Conservation (phyloP, 2,888 invertebrate genomes). For the Alloplasta piceator region DNA sequence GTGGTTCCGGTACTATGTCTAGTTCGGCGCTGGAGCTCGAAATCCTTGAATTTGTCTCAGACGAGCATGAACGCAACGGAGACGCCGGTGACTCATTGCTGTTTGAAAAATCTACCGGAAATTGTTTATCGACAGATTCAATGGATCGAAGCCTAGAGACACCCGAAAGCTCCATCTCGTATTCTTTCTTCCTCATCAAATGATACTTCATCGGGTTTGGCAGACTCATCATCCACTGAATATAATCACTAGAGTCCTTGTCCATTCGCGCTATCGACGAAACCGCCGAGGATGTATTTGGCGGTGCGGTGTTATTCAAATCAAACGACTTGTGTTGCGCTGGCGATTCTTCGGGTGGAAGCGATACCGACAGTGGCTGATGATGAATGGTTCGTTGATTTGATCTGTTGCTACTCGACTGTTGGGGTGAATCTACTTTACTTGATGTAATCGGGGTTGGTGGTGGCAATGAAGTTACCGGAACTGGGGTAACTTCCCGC, state of each 20-base stretch:
- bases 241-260: slow-evolving; percentile 71
- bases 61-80: slow-evolving; percentile 77
- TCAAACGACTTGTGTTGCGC: slow-evolving; percentile 79
- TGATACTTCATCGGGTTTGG: slow-evolving; percentile 82
- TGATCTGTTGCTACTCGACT: slow-evolving; percentile 67
- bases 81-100: slow-evolving; percentile 77
- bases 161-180: slow-evolving; percentile 73
- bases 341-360: slow-evolving; percentile 86
- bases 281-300: slow-evolving; percentile 56
- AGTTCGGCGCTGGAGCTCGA: slow-evolving; percentile 81
- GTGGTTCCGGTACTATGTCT: slow-evolving; percentile 86
- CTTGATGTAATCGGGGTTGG: slow-evolving; percentile 17
- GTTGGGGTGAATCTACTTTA: slow-evolving; percentile 66
- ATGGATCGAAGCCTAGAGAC: slow-evolving; percentile 67
- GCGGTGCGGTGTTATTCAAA: slow-evolving; percentile 72
- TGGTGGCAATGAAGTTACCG: slow-evolving; percentile 54
- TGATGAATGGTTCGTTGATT: slow-evolving; percentile 81
- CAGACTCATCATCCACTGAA: slow-evolving; percentile 78
- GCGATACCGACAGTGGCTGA: slow-evolving; percentile 88
- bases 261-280: slow-evolving; percentile 84
- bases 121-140: slow-evolving; percentile 76
- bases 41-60: slow-evolving; percentile 78
- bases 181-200: slow-evolving; percentile 74
- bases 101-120: slow-evolving; percentile 79
- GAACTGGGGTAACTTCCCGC: slow-evolving; percentile 9